Evolutionary conservation across 1,140 invertebrate species (phyloP), one percentile per base, ranked within the genome.

Genomic region (Hestina assimilis): DNA sequence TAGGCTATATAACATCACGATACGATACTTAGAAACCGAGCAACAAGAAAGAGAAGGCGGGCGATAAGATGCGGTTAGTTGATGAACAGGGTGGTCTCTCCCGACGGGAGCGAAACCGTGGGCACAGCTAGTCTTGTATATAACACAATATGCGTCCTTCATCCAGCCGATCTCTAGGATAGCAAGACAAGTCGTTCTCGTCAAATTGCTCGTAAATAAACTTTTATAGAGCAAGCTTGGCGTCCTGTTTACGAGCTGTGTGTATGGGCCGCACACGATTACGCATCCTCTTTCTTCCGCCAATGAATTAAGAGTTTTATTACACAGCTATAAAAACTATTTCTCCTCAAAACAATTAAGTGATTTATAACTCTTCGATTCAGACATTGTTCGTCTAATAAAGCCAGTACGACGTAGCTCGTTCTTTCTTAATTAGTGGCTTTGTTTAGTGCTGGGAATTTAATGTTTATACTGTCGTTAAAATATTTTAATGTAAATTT

Each of bases 221-320:
- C 15, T 38, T 38, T 31, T 38, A 38, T 38, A 12, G 15, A n/a
- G 33, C 33, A 38, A 38, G 17, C 33, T 38, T 38, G 17, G 33
- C 33, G 33, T 19, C 33, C 15, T 17, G 33, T 38, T 38, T 38
- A 38, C 33, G 33, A 38, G 14, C 33, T 17, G 9, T 14, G 11
- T 38, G 12, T n/a, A n/a, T 14, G 33, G 33, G 19, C 33, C 33
- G 19, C 33, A 19, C 33, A 38, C 33, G 33, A 7, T 14, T 19
- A 19, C 31, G 15, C 15, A 28, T 28, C 24, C 24, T 28, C 24
- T n/a, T 28, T 38, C 15, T 19, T 38, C 15, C 14, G 14, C 9
- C 19, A 38, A 38, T 38, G 33, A 38, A 38, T 17, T 38, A 9
- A 19, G 33, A 9, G 9, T 9, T 6, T 38, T 38, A 38, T 38